Conservation (phyloP, 2,113 vertebrate species). For the Vanacampus margaritifer region DNA sequence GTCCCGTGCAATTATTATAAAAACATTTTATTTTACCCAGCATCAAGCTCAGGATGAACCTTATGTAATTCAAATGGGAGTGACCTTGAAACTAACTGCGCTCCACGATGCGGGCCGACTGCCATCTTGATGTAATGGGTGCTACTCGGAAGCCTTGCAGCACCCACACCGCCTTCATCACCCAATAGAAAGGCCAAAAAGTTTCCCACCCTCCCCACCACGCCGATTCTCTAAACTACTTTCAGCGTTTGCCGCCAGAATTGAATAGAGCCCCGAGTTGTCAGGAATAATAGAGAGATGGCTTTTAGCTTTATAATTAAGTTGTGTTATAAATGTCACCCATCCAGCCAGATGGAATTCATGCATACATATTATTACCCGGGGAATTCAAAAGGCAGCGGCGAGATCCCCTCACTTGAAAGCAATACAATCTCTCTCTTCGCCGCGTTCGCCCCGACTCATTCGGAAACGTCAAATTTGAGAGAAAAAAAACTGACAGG, state of each 20-base stretch:
- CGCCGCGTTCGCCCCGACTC: constrained; percentile 27
- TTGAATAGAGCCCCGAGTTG: constrained; percentile 63
- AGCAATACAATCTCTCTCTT: constrained; percentile 66
- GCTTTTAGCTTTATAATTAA: constrained; percentile 78
- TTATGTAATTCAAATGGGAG: constrained; percentile 68
- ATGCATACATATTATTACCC: constrained; percentile 74
- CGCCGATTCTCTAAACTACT: constrained; percentile 67
- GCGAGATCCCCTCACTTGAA: constrained; percentile 62
- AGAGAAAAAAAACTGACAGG: constrained; percentile 33
- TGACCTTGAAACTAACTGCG: constrained; percentile 71
- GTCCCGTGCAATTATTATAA: constrained; percentile 60
- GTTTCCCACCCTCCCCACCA: constrained; percentile 70
- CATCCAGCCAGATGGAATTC: constrained; percentile 71
- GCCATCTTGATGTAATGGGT: constrained; percentile 70
- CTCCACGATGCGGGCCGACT: constrained; percentile 66
- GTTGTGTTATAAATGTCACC: constrained; percentile 76
- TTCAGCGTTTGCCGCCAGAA: constrained; percentile 68
- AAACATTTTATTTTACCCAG: constrained; percentile 70
- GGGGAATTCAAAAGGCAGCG: constrained; percentile 68
- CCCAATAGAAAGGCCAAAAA: constrained; percentile 71
- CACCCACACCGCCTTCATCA: constrained; percentile 52
- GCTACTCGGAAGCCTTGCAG: constrained; percentile 63
- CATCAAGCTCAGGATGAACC: constrained; percentile 50
- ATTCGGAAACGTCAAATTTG: constrained; percentile 60
- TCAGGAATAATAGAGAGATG: constrained; percentile 74